A percentile compares a stretch with the other conserved stretches of the same genome.
Evolutionary conservation across 2,113 vertebrate species (phyloP).

Genomic region (Pao palembangensis): DNA sequence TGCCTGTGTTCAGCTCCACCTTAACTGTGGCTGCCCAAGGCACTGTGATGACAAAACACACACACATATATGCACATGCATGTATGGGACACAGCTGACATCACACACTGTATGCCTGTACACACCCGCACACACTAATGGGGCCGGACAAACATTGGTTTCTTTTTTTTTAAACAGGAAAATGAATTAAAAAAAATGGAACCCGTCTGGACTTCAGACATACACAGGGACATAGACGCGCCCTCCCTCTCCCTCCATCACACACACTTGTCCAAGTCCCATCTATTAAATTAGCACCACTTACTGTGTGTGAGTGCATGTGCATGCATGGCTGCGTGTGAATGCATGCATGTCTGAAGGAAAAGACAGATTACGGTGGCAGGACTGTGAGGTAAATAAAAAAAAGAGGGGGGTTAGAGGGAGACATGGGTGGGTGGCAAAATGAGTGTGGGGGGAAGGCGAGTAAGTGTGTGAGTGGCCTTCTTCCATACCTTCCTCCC

Average conservation of each 20-base stretch:
- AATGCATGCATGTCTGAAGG: conserved; percentile 21
- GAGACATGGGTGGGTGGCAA: conserved; percentile 10
- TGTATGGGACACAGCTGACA: neutral
- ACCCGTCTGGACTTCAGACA: conserved; percentile 1
- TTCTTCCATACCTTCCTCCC: conserved; percentile 7
- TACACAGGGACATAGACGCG: neutral
- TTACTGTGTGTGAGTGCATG: neutral
- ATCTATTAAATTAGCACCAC: neutral
- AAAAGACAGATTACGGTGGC: conserved; percentile 43
- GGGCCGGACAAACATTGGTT: neutral
- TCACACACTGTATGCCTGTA: neutral
- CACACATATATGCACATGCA: neutral
- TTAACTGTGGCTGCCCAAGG: conserved; percentile 7
- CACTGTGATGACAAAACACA: conserved; percentile 5
- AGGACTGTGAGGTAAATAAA: conserved; percentile 35
- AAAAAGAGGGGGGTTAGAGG: conserved; percentile 32
- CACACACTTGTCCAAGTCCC: conserved; percentile 1
- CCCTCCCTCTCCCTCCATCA: neutral
- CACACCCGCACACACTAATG: neutral
- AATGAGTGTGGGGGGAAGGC: neutral
- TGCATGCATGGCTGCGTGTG: conserved; percentile 22
- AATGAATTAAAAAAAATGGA: conserved; percentile 3
- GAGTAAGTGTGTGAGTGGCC: conserved; percentile 38
- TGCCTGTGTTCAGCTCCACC: conserved; percentile 12
- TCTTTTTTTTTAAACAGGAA: neutral